phyloP scores from a whole-genome alignment of 2,888 invertebrate species.

The Orthosia incerta region DNA sequence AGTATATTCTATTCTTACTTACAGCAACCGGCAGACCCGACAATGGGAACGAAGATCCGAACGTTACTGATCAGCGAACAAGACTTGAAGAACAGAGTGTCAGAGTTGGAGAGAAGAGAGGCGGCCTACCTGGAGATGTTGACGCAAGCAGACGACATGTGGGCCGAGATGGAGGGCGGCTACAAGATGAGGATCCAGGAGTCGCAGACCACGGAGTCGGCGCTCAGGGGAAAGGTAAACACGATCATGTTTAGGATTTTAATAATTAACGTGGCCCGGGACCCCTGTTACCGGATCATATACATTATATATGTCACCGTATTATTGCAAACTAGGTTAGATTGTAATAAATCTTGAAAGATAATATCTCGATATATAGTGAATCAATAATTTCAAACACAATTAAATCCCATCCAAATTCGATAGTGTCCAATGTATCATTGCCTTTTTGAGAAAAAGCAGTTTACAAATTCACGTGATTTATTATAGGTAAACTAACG shows the following conservation, averaged over 20 bases:
- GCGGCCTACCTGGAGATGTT: conserved; percentile 93
- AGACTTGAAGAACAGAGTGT: conserved; percentile 91
- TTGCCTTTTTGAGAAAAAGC: too few species aligned
- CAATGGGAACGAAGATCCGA: conserved; percentile 74
- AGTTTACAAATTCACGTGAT: too few species aligned
- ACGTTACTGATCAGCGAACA: conserved; percentile 90
- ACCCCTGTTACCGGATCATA: neutral
- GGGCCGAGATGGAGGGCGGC: conserved; percentile 93
- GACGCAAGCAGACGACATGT: conserved; percentile 93
- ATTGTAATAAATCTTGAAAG: too few species aligned
- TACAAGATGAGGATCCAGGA: conserved; percentile 92
- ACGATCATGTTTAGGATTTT: conserved; percentile 3
- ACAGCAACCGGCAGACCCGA: conserved; percentile 79
- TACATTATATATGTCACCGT: neutral
- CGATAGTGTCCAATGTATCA: too few species aligned
- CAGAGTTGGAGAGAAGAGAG: conserved; percentile 92
- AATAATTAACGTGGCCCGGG: neutral
- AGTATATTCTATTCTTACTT: too few species aligned
- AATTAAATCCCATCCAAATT: too few species aligned
- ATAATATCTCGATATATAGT: too few species aligned
- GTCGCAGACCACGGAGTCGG: conserved; percentile 83
- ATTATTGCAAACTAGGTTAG: too few species aligned
- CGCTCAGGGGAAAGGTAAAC: conserved; percentile 89
- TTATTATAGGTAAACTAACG: too few species aligned
- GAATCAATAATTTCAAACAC: too few species aligned